Evolutionary conservation across 2,113 vertebrate genomes (phyloP).

Genomic region (Lipophrys pholis): DNA sequence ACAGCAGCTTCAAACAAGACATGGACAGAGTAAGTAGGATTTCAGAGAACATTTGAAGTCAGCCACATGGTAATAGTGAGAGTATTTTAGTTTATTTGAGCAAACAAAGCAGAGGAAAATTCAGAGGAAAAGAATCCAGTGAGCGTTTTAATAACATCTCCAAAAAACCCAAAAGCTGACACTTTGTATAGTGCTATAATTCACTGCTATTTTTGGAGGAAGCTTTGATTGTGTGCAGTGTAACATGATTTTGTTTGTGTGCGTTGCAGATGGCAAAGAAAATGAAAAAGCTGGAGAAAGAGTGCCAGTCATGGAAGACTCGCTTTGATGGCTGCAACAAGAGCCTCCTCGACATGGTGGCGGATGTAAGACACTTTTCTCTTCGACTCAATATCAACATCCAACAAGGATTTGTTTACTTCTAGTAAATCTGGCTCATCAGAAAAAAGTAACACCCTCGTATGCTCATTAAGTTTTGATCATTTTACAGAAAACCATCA

Average conservation of each 20-base stretch:
- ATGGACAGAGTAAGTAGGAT: slow-evolving; percentile 91
- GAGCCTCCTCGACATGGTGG: slow-evolving; percentile 94
- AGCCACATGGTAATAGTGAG: not conserved
- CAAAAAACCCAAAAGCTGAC: slow-evolving; percentile 21
- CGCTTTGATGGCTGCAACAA: slow-evolving; percentile 97
- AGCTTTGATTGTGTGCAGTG: slow-evolving; percentile 19
- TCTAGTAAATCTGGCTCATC: too few species aligned
- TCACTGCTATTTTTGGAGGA: slow-evolving; percentile 46
- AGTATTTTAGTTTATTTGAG: slow-evolving; percentile 6
- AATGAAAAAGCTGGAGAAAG: slow-evolving; percentile 97
- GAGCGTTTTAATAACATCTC: slow-evolving; percentile 27
- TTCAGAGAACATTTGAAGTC: slow-evolving; percentile 31
- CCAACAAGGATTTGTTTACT: not conserved
- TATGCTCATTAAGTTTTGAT: not conserved
- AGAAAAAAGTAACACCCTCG: too few species aligned
- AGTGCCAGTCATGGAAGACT: slow-evolving; percentile 93
- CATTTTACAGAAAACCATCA: slow-evolving; percentile 77
- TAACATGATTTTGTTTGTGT: slow-evolving; percentile 26
- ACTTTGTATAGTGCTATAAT: slow-evolving; percentile 15
- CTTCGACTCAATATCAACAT: not conserved
- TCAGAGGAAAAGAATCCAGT: slow-evolving; percentile 27
- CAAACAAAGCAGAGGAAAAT: slow-evolving; percentile 17
- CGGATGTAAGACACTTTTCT: slow-evolving; percentile 87
- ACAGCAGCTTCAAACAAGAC: slow-evolving; percentile 95
- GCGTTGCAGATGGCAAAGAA: slow-evolving; percentile 93